These are phyloP conservation scores for Rhincodon typus DNA, from an alignment of 2,797 vertebrate species.

Conservation along the genomic window DNA sequence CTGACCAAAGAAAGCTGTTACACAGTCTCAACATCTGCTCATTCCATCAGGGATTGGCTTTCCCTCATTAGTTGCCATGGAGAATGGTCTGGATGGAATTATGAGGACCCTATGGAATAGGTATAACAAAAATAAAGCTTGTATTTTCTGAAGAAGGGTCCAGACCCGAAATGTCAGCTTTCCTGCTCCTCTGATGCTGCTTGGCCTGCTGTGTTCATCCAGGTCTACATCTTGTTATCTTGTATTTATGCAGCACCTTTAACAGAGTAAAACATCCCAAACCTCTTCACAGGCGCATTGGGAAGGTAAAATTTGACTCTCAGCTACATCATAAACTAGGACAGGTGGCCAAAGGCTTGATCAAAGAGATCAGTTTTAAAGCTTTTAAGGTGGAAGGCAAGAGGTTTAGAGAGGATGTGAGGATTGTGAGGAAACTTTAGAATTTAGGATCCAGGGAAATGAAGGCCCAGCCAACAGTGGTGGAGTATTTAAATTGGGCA, in stretches of 20 bases:
- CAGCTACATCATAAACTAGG: neutral
- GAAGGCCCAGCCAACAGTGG: neutral
- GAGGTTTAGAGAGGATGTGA: too few species aligned
- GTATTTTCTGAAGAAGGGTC: neutral
- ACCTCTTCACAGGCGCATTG: neutral
- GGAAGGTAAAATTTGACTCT: neutral
- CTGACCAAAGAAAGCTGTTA: neutral
- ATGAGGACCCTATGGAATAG: neutral
- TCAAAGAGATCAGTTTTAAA: neutral
- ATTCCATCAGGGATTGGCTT: neutral
- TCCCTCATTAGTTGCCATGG: neutral
- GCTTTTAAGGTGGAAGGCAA: too few species aligned
- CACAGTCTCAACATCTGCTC: neutral
- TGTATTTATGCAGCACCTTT: neutral
- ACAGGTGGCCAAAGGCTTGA: neutral
- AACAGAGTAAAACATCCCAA: neutral
- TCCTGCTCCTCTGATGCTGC: too few species aligned
- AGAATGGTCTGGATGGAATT: neutral
- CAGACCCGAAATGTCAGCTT: too few species aligned
- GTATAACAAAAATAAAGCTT: neutral
- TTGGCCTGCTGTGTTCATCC: too few species aligned
- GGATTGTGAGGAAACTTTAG: neutral
- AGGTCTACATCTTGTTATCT: too few species aligned
- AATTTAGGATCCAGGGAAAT: neutral
- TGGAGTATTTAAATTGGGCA: neutral